These are phyloP conservation scores for Grantiella picta DNA, from an alignment of 2,113 vertebrate genomes.

Conservation along the genomic window DNA sequence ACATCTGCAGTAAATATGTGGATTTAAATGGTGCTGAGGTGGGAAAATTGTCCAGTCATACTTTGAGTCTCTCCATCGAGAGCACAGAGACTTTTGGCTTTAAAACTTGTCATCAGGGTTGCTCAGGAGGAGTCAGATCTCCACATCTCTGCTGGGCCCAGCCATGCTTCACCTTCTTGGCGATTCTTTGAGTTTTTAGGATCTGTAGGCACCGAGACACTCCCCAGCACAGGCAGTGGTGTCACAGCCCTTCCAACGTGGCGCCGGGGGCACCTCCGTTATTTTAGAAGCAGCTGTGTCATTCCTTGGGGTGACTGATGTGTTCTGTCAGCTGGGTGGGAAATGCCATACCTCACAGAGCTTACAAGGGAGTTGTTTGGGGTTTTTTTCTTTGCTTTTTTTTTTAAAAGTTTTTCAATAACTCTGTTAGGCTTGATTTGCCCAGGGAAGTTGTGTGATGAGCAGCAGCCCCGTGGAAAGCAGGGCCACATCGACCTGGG, in stretches of 20 bases:
- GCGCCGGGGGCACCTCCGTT: background rate
- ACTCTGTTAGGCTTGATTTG: background rate
- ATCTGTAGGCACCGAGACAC: background rate
- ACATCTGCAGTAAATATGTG: background rate
- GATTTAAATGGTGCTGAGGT: background rate
- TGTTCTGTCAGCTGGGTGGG: background rate
- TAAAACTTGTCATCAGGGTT: background rate
- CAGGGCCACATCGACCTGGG: accelerated
- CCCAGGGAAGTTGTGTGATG: background rate
- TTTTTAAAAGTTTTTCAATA: background rate
- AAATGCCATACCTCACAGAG: background rate
- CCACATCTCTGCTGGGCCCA: background rate
- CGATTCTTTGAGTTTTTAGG: background rate
- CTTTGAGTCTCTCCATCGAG: background rate
- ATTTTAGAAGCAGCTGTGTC: background rate
- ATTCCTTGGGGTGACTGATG: background rate
- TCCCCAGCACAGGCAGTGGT: background rate
- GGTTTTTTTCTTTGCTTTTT: accelerated
- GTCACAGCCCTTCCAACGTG: background rate
- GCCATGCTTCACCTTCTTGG: background rate
- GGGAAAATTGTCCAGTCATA: accelerated
- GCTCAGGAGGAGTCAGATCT: background rate
- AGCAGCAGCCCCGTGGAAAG: background rate
- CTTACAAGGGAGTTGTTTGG: background rate
- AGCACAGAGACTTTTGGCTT: background rate